phyloP scores from a whole-genome alignment of 2,888 invertebrate species.

The Diadegma fenestrale region DNA sequence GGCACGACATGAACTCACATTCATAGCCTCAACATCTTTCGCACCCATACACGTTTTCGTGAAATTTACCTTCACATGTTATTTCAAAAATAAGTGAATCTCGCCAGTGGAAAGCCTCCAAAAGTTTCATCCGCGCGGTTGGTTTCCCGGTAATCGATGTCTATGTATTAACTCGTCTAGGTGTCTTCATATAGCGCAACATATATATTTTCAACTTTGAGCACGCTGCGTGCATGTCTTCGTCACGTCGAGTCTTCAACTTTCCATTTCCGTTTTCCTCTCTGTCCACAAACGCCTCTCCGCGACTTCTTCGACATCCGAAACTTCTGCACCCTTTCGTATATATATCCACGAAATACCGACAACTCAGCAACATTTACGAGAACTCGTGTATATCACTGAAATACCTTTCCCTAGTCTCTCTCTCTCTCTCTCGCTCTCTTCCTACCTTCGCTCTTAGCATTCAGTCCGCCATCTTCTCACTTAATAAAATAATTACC shows the following conservation, averaged over 20 bases:
- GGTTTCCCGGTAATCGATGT: not conserved
- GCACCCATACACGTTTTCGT: not conserved
- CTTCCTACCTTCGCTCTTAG: constrained; percentile 78
- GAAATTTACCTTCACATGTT: constrained; percentile 20
- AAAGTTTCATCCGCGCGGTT: not conserved
- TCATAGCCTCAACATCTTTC: constrained; percentile 43
- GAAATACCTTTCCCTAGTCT: constrained; percentile 3
- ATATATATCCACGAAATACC: constrained; percentile 47
- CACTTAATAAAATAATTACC: constrained; percentile 85
- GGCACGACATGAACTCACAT: constrained; percentile 37
- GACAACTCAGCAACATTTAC: constrained; percentile 43
- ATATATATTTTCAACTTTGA: constrained; percentile 3
- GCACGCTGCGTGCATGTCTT: constrained; percentile 2
- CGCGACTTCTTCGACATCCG: constrained; percentile 2
- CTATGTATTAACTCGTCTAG: not conserved
- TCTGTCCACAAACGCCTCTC: constrained; percentile 48
- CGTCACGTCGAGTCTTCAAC: not conserved
- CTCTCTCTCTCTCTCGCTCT: constrained; percentile 60
- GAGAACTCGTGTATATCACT: constrained; percentile 20
- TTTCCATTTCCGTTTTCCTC: not conserved
- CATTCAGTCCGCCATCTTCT: constrained; percentile 84
- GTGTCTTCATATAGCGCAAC: not conserved
- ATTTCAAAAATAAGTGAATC: not conserved
- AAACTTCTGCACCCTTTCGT: constrained; percentile 42
- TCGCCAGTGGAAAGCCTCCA: not conserved